Percentiles rank a stretch among this genome's conserved stretches.
Conservation (phyloP, 2,888 invertebrate genomes). For the Noctuana brunneofusca region DNA sequence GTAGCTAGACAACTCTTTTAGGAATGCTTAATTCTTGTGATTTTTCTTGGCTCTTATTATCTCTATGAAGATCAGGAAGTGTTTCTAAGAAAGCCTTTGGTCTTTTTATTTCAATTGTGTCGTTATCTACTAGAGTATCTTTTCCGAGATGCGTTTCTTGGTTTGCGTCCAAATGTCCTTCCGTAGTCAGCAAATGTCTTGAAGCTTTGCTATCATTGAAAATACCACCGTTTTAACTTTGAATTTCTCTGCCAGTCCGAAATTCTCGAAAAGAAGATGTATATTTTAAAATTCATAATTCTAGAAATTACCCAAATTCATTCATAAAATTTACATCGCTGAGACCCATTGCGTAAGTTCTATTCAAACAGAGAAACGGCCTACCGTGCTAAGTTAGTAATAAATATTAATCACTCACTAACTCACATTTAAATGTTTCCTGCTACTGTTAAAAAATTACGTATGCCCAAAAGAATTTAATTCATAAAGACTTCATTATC, state of each 20-base stretch:
- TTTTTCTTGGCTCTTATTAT: constrained; percentile 37
- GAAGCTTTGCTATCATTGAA: constrained; percentile 13
- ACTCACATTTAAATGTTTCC: constrained; percentile 73
- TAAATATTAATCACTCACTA: constrained; percentile 76
- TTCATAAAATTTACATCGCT: constrained; percentile 56
- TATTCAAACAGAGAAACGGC: constrained; percentile 43
- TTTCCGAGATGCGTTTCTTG: constrained; percentile 28
- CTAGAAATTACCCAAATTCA: constrained; percentile 43
- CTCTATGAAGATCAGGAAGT: constrained; percentile 32
- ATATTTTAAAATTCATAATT: constrained; percentile 35
- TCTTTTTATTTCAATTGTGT: constrained; percentile 31
- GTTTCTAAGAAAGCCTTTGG: constrained; percentile 33
- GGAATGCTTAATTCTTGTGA: constrained; percentile 38
- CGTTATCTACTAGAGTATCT: constrained; percentile 29
- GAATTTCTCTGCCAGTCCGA: neutral
- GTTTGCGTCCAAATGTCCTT: constrained; percentile 31
- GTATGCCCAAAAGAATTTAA: constrained; percentile 60
- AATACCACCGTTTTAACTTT: constrained; percentile 1
- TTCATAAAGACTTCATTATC: constrained; percentile 69
- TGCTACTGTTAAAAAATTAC: constrained; percentile 71
- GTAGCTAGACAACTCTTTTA: constrained; percentile 72
- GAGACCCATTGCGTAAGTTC: constrained; percentile 44
- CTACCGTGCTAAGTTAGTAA: constrained; percentile 54
- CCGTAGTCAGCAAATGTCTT: constrained; percentile 19
- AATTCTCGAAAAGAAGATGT: neutral